phyloP scores from a whole-genome alignment of 2,113 vertebrate species.

The Bambusicola thoracicus region DNA sequence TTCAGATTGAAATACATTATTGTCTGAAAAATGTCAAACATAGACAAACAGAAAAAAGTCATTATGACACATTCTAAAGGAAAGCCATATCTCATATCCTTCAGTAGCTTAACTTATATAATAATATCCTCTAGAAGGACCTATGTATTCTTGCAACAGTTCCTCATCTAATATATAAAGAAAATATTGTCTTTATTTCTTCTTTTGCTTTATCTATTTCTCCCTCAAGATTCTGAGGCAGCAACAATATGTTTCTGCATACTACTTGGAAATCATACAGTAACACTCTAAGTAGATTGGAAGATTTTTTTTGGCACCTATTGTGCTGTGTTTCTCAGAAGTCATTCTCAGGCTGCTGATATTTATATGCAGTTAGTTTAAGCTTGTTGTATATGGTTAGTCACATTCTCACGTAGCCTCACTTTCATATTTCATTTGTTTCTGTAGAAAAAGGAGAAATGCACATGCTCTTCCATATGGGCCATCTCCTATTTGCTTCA shows the following conservation, averaged over 20 bases:
- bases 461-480: accelerated
- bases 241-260: not conserved
- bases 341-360: not conserved
- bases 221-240: not conserved
- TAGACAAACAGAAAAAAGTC: not conserved
- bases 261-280: not conserved
- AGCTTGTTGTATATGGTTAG: not conserved
- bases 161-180: not conserved
- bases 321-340: not conserved
- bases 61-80: not conserved
- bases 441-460: not conserved
- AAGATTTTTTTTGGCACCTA: not conserved
- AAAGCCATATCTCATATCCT: not conserved
- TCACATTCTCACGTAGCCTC: not conserved
- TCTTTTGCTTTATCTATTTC: not conserved
- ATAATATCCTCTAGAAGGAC: not conserved
- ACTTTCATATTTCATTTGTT: not conserved
- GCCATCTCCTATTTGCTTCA: not conserved
- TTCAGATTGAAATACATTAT: not conserved
- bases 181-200: not conserved
- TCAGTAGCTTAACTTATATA: not conserved
- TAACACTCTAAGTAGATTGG: not conserved
- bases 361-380: not conserved
- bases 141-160: not conserved
- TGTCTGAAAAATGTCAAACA: conserved; percentile 7